Conservation (phyloP, 2,797 vertebrate species). For the Meda fulgida region DNA sequence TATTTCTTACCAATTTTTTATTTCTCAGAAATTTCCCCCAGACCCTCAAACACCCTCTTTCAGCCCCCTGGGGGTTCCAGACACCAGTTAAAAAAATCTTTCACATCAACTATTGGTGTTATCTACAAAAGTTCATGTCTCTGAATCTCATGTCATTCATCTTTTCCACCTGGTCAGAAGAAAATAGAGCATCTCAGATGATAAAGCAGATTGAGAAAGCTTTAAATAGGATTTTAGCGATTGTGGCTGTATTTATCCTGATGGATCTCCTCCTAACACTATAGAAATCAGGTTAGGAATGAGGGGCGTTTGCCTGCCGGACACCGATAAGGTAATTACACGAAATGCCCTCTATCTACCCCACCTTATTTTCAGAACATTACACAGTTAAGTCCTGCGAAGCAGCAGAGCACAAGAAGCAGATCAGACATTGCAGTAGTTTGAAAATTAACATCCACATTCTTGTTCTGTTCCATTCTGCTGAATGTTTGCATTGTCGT, state of each 20-base stretch:
- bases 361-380: conserved; percentile 53
- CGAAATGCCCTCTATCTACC: conserved; percentile 40
- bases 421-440: conserved; percentile 31
- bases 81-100: background rate
- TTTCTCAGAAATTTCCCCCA: background rate
- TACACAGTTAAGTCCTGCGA: conserved; percentile 43
- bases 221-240: background rate
- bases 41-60: background rate
- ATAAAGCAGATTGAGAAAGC: conserved; percentile 16
- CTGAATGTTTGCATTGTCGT: conserved; percentile 10
- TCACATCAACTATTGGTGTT: background rate
- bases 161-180: background rate
- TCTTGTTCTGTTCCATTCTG: background rate
- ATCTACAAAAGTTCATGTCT: conserved; percentile 10
- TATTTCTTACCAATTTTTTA: too few species aligned
- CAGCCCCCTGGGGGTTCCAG: background rate
- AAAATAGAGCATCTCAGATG: conserved; percentile 17
- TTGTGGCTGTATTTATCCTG: background rate
- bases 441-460: conserved; percentile 21
- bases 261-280: conserved; percentile 34
- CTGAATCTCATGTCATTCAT: conserved; percentile 24
- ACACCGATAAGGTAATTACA: conserved; percentile 62
- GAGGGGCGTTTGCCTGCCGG: conserved; percentile 49
- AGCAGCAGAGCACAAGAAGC: conserved; percentile 25
- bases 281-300: conserved; percentile 52